A percentile compares a stretch with the other conserved stretches of the same genome.
Evolutionary conservation across 2,113 vertebrate genomes (phyloP).

Genomic region (Deroptyus accipitrinus): DNA sequence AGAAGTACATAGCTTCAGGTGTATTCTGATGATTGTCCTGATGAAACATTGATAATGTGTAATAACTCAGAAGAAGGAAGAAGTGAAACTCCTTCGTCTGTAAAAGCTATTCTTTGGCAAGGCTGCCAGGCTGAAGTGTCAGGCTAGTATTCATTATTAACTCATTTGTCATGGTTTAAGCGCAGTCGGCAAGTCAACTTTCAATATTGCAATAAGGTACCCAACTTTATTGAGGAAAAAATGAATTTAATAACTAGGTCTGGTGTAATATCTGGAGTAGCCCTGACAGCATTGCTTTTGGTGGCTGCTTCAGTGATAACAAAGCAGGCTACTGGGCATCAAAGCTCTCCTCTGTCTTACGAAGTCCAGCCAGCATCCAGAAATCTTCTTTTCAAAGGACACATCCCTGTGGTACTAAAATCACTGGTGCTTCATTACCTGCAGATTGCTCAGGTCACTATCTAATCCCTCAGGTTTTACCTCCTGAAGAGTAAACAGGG

Average conservation of each 20-base stretch:
- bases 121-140: background rate
- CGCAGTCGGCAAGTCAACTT: background rate
- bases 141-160: background rate
- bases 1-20: background rate
- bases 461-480: background rate
- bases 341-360: background rate
- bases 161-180: background rate
- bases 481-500: background rate
- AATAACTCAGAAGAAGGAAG: background rate
- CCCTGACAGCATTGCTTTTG: background rate
- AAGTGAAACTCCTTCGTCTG: background rate
- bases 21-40: background rate
- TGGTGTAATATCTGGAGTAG: background rate
- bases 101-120: background rate
- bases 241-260: background rate
- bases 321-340: background rate
- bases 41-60: background rate
- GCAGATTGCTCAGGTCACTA: background rate
- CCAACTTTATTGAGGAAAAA: background rate
- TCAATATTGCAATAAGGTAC: background rate
- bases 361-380: background rate
- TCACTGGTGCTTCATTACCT: background rate
- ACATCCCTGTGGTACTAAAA: background rate
- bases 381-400: background rate
- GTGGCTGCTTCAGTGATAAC: background rate